Base-by-base conservation (phyloP, 2,888 invertebrate genomes). In the Temnothorax unifasciatus region DNA sequence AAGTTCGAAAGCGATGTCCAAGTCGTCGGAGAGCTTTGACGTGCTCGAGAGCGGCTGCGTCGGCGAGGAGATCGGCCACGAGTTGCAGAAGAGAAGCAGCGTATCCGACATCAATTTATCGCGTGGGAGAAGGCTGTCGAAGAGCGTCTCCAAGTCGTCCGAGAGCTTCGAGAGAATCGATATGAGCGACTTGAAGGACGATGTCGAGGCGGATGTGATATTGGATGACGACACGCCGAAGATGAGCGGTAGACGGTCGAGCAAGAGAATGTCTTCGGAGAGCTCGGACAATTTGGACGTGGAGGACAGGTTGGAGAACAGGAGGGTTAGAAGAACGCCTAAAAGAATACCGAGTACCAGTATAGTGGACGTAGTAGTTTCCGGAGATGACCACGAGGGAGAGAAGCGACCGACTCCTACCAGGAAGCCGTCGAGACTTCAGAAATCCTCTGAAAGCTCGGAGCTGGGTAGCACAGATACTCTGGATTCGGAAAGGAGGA, bases 361-460 rank as follows among this genome's bases (percentile, higher is more conserved):
- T 63, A 83, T 91, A 74, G 88, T 92, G 13, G 93, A 92, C 73
- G 89, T 92, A 5, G 86, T 92, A 8, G 86, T 87, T 8, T 68
- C 71, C n/a, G 92, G 92, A 18, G 71, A 81, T 18, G 87, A 87
- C 0, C 87, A 86, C 25, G 90, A 92, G 3, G 91, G 91, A 38
- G 91, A 90, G 29, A 88, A 86, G 74, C 87, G 91, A 81, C 87
- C 89, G n/a, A 79, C 89, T n/a, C 87, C 91, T 0, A 66, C 84
- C 6, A 89, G 91, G 3, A 93, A 93, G 38, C 90, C 93, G 3
- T 87, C 92, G 18, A 91, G 94, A 61, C 86, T 94, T 6, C 93
- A 94, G 61, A 95, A 94, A 75, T 94, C 94, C 1, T 95, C 94
- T 3, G 95, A 95, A 84, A 95, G 94, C 85, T 95, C 94, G 5